Conservation (phyloP, 2,797 vertebrate species). For the Sebastiscus albofasciatus region DNA sequence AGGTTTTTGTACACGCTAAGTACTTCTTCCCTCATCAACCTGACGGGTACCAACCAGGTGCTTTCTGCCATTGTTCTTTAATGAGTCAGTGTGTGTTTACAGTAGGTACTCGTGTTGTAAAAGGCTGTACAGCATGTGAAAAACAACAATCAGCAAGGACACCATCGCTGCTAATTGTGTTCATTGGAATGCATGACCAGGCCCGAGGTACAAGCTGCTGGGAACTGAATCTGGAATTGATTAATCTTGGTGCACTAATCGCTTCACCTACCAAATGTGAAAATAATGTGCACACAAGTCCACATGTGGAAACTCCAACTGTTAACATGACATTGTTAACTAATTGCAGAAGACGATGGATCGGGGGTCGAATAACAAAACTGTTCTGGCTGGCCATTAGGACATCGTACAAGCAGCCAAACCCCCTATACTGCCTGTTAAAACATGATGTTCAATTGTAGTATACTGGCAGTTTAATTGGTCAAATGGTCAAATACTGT, state of each 20-base stretch:
- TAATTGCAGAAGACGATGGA: background rate
- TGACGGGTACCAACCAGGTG: background rate
- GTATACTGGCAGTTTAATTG: background rate
- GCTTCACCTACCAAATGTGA: conserved; percentile 18
- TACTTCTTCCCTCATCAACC: background rate
- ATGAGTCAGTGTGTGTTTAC: background rate
- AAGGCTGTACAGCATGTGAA: background rate
- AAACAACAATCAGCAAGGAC: conserved; percentile 7
- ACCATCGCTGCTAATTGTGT: background rate
- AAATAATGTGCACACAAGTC: conserved; percentile 16
- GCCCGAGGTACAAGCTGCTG: background rate
- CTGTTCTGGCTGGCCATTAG: background rate
- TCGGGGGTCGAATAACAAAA: background rate
- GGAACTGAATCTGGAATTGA: background rate
- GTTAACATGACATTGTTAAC: conserved; percentile 1
- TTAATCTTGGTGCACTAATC: conserved; percentile 13
- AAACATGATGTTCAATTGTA: background rate
- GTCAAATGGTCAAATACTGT: background rate
- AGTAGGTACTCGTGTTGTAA: background rate
- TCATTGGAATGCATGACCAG: conserved; percentile 13
- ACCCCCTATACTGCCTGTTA: background rate
- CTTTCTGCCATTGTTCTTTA: background rate
- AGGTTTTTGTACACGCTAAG: background rate
- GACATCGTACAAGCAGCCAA: background rate
- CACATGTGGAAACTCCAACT: conserved; percentile 16